These are phyloP conservation scores for Platyura marginata DNA, from an alignment of 1,140 invertebrate genomes.

Conservation along the genomic window DNA sequence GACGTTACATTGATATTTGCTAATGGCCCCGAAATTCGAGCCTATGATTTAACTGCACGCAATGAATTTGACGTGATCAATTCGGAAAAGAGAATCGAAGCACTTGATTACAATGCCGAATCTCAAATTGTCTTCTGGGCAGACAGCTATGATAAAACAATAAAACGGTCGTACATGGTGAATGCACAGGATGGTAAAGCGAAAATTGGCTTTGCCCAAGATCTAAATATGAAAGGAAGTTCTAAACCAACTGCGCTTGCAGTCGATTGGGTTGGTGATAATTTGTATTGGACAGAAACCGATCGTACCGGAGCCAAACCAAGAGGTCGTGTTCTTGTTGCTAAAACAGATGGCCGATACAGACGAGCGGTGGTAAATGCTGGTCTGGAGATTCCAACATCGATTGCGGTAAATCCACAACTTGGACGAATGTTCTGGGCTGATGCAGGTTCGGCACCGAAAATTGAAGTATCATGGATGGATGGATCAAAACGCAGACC, in stretches of 20 bases:
- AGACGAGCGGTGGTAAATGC: constrained; percentile 50
- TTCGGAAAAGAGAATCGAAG: constrained; percentile 69
- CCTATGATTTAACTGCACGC: constrained; percentile 41
- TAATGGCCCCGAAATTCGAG: constrained; percentile 74
- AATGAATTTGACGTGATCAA: constrained; percentile 57
- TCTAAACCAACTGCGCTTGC: constrained; percentile 71
- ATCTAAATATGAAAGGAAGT: constrained; percentile 64
- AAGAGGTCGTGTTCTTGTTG: constrained; percentile 63
- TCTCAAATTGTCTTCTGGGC: constrained; percentile 83
- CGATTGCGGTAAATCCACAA: constrained; percentile 74
- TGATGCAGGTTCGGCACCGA: constrained; percentile 62
- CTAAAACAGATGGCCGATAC: constrained; percentile 79
- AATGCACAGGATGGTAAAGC: constrained; percentile 53
- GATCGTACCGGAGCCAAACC: constrained; percentile 53
- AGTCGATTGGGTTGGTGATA: constrained; percentile 81
- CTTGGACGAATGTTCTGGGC: constrained; percentile 76
- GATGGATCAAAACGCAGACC: constrained; percentile 72
- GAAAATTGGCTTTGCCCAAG: constrained; percentile 71
- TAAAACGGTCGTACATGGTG: constrained; percentile 81
- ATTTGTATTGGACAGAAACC: constrained; percentile 87
- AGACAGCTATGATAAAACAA: constrained; percentile 72
- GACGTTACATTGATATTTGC: constrained; percentile 46
- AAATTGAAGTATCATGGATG: constrained; percentile 89
- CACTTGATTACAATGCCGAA: constrained; percentile 70
- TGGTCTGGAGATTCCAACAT: constrained; percentile 62